Evolutionary conservation across 2,113 vertebrate species (phyloP), one percentile per base, ranked within the genome.

Genomic region (Onychostruthus taczanowskii): DNA sequence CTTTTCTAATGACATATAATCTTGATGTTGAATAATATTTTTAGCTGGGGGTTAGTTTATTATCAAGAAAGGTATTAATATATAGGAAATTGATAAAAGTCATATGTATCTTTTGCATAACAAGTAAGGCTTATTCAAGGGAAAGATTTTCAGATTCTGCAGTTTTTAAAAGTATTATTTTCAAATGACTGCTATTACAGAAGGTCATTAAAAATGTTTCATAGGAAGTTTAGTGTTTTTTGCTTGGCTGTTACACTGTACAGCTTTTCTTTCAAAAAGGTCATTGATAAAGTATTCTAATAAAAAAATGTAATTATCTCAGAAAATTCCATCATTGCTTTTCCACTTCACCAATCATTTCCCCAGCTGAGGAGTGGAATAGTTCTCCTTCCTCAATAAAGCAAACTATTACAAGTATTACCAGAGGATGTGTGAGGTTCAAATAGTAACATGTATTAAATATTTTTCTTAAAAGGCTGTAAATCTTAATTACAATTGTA

Each of bases 241-340:
- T 85, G 30, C 21, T 83, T 80, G 76, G 64, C 66, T 90, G 23
- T 59, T 66, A 24, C 21, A 47, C 26, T 50, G 37, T 39, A 50
- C 58, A 85, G 67, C 31, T 72, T 87, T 87, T 87, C 81, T 58
- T 89, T 95, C 84, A 89, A 90, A 93, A 70, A 81, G 39, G 92
- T 93, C 23, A 89, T 70, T 76, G 75, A 88, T 93, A 72, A 95
- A 88, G 27, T 41, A 85, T 59, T 73, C 59, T 89, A 90, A 90
- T 91, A 81, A 90, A 89, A 95, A 88, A 94, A 66, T 26, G 8
- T 46, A 66, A 79, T 95, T 94, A 93, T 90, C 58, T 93, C 80
- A 73, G 63, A 92, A 97, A 96, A 97, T 93, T 79, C 81, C 67
- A 74, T 92, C 87, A 64, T 79, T 46, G 8, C 31, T 93, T 95